A percentile compares a stretch with the other conserved stretches of the same genome.
Evolutionary conservation across 2,888 invertebrate species (phyloP).

Genomic region (Latheticus oryzae): DNA sequence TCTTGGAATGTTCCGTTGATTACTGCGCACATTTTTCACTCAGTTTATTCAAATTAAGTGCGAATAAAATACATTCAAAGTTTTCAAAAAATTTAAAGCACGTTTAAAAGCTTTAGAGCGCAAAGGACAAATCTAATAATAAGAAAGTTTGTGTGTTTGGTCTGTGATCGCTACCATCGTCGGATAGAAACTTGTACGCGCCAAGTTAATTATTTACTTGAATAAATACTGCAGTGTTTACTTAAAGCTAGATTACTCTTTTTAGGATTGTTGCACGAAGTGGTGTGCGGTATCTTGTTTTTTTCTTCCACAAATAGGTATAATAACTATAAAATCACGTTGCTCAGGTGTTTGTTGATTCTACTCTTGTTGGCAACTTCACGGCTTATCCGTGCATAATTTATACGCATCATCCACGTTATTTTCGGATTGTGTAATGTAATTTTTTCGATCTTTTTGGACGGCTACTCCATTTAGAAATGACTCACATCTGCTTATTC

Average conservation of each 20-base stretch:
- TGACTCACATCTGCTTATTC: conserved; percentile 16
- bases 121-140: conserved; percentile 1
- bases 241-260: conserved; percentile 16
- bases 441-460: background rate
- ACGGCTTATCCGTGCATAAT: conserved; percentile 20
- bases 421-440: conserved; percentile 3
- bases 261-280: conserved; percentile 22
- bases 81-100: too few relatives aligned
- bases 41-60: conserved; percentile 9
- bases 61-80: too few relatives aligned
- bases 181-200: background rate
- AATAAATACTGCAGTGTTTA: conserved; percentile 11
- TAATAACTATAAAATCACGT: conserved; percentile 23
- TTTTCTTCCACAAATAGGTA: conserved; percentile 9
- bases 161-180: conserved; percentile 3
- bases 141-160: conserved; percentile 7
- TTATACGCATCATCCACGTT: conserved; percentile 12
- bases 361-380: conserved; percentile 10
- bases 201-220: conserved; percentile 18
- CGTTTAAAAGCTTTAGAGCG: too few relatives aligned
- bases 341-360: conserved; percentile 23
- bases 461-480: background rate
- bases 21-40: conserved; percentile 11
- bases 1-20: conserved; percentile 30
- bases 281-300: conserved; percentile 17